A percentile compares a stretch with the other conserved stretches of the same genome.
Conservation (phyloP, 2,113 vertebrate species). For the Vimba vimba region DNA sequence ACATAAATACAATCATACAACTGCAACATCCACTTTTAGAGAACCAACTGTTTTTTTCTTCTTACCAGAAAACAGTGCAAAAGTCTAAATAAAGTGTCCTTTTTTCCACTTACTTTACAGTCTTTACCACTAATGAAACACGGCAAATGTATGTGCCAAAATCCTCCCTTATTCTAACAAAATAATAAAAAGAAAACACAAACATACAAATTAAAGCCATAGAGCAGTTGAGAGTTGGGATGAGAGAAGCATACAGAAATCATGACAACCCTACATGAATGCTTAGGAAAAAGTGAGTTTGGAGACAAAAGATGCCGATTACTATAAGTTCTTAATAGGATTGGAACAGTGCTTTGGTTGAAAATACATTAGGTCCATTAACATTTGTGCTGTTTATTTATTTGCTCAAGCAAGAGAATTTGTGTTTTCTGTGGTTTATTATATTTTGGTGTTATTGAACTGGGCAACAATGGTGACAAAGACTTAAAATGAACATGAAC, state of each 20-base stretch:
- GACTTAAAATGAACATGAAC: background rate
- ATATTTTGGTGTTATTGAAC: background rate
- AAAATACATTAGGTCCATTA: slow-evolving; percentile 4
- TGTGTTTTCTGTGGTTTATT: background rate
- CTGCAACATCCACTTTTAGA: slow-evolving; percentile 28
- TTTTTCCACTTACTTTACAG: slow-evolving; percentile 9
- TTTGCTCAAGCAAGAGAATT: background rate
- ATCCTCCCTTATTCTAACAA: background rate
- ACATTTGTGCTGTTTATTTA: slow-evolving; percentile 1
- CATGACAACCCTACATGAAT: background rate
- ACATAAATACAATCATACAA: slow-evolving; percentile 53
- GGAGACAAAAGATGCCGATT: slow-evolving; percentile 6
- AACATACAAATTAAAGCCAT: slow-evolving; percentile 45
- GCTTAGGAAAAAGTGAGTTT: background rate
- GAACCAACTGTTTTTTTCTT: slow-evolving; percentile 9
- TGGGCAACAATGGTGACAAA: background rate
- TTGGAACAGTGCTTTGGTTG: slow-evolving; percentile 46
- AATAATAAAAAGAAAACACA: slow-evolving; percentile 25
- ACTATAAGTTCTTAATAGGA: background rate
- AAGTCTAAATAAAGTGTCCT: slow-evolving; percentile 12
- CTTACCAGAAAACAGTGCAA: slow-evolving; percentile 48
- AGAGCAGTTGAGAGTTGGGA: background rate
- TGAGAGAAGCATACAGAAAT: slow-evolving; percentile 9
- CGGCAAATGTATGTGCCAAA: background rate
- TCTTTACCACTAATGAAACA: background rate